Evolutionary conservation across 2,113 vertebrate genomes (phyloP).

Genomic region (Lagenorhynchus albirostris): DNA sequence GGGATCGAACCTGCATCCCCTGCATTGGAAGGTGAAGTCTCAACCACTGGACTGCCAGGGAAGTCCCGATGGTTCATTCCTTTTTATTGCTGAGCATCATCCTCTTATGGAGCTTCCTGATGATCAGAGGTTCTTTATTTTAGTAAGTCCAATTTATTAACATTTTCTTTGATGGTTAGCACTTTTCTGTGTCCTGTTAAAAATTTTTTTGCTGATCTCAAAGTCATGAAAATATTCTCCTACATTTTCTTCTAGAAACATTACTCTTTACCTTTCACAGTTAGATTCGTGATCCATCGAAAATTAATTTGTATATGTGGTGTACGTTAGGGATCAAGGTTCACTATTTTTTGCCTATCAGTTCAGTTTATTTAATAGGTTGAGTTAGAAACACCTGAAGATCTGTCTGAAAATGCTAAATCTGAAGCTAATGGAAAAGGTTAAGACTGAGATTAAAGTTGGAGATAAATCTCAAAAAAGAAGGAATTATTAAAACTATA

Average conservation of each 20-base stretch:
- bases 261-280: background rate
- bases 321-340: background rate
- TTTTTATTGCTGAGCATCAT: background rate
- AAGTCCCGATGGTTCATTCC: background rate
- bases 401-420: background rate
- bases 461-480: background rate
- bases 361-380: background rate
- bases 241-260: background rate
- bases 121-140: background rate
- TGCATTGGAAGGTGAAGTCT: too few species aligned
- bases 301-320: background rate
- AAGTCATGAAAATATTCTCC: background rate
- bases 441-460: background rate
- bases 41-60: too few species aligned
- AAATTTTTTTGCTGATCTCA: background rate
- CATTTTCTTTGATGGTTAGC: background rate
- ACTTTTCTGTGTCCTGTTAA: background rate
- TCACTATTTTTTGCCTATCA: background rate
- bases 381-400: background rate
- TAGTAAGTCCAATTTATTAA: background rate
- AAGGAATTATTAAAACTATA: background rate
- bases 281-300: background rate
- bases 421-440: background rate
- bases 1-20: too few species aligned
- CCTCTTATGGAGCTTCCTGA: background rate